Evolutionary conservation across 2,113 vertebrate species (phyloP).

Genomic region (Xiphorhynchus elegans): DNA sequence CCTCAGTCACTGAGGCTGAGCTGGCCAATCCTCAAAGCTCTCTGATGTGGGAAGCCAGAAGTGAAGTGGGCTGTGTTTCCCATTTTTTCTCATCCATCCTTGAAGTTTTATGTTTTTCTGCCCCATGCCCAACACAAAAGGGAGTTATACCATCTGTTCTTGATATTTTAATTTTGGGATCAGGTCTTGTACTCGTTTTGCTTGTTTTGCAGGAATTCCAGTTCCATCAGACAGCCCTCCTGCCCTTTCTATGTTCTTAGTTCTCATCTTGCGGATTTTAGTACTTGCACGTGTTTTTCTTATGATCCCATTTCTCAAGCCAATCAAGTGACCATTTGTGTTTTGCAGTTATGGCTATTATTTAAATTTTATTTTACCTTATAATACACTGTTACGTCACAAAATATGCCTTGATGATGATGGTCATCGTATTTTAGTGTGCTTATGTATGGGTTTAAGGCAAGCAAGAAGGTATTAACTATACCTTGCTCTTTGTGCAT

Average conservation of each 20-base stretch:
- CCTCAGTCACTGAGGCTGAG: not conserved
- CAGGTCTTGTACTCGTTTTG: not conserved
- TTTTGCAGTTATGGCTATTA: not conserved
- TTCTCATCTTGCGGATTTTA: not conserved
- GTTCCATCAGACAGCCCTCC: not conserved
- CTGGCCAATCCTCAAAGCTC: not conserved
- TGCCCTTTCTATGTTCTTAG: fast-evolving
- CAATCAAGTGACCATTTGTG: not conserved
- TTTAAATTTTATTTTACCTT: not conserved
- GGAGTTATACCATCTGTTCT: not conserved
- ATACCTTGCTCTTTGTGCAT: not conserved
- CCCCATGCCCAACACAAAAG: fast-evolving
- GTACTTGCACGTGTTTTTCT: not conserved
- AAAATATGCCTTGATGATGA: not conserved
- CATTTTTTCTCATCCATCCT: not conserved
- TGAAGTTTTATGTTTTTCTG: not conserved
- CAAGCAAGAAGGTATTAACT: not conserved
- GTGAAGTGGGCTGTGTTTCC: not conserved
- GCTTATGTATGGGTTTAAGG: not conserved
- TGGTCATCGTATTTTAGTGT: not conserved
- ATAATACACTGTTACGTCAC: not conserved
- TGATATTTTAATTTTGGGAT: not conserved
- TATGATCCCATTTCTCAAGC: not conserved
- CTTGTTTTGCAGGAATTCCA: not conserved
- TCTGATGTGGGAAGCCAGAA: not conserved